Conservation (phyloP, 2,888 invertebrate genomes). For the Parochlus steinenii region DNA sequence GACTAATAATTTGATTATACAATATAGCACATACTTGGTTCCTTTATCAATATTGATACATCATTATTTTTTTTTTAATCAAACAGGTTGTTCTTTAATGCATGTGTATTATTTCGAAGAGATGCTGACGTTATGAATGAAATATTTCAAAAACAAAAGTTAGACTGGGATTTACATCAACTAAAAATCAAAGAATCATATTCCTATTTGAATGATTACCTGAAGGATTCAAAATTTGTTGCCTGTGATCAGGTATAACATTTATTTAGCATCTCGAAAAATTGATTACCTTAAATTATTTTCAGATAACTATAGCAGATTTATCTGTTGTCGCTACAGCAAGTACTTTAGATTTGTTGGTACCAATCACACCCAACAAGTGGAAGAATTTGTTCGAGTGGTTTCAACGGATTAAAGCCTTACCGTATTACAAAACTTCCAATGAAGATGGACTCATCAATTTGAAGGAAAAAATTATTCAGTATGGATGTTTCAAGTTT, state of each 20-base stretch:
- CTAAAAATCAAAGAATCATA: conserved; percentile 28
- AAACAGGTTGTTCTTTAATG: conserved; percentile 26
- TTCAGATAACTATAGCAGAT: conserved; percentile 27
- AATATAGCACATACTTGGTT: no score
- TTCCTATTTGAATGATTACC: conserved; percentile 26
- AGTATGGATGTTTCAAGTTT: no score
- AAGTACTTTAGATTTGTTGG: conserved; percentile 29
- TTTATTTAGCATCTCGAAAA: background rate
- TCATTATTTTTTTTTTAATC: no score
- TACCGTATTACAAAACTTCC: conserved; percentile 19
- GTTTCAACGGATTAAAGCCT: conserved; percentile 22
- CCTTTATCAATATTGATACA: no score
- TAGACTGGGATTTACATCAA: conserved; percentile 22
- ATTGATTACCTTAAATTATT: conserved; percentile 1
- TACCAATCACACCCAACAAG: conserved; percentile 25
- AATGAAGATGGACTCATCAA: conserved; percentile 23
- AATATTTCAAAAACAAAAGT: conserved; percentile 22
- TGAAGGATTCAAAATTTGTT: conserved; percentile 23
- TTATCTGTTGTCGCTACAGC: conserved; percentile 30
- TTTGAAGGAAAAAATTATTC: conserved; percentile 18
- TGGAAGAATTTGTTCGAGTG: conserved; percentile 26
- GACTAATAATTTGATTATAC: no score
- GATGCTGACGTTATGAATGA: conserved; percentile 29
- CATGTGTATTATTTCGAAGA: conserved; percentile 25
- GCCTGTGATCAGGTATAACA: conserved; percentile 27